phyloP scores from a whole-genome alignment of 2,888 invertebrate species.

The Oligia strigilis region DNA sequence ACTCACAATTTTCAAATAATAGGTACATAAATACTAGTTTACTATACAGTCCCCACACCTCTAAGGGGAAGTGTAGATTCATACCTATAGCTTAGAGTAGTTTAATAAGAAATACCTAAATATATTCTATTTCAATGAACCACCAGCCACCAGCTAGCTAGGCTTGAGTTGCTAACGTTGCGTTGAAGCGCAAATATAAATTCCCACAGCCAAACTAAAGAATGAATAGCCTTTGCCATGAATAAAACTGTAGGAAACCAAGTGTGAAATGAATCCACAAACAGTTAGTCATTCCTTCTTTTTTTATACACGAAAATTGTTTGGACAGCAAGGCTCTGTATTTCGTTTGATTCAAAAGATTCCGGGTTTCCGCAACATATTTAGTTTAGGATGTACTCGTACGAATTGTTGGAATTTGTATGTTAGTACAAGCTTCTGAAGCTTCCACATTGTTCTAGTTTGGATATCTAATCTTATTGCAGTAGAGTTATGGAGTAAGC shows the following conservation, averaged over 20 bases:
- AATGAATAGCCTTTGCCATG: slow-evolving; percentile 51
- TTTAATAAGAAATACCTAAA: background rate
- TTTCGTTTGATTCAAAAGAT: slow-evolving; percentile 57
- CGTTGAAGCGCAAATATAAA: slow-evolving; percentile 8
- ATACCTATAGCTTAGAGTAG: background rate
- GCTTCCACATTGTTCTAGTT: slow-evolving; percentile 5
- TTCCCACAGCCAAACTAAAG: slow-evolving; percentile 16
- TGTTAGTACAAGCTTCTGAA: background rate
- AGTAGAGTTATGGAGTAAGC: slow-evolving; percentile 7
- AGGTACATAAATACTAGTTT: background rate
- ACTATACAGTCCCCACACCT: too few species aligned
- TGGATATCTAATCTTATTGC: slow-evolving; percentile 6
- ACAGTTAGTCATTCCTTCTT: slow-evolving; percentile 54
- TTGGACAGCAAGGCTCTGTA: slow-evolving; percentile 54
- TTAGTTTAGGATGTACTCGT: slow-evolving; percentile 24
- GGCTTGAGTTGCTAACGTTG: too few species aligned
- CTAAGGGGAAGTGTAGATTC: too few species aligned
- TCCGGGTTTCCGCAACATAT: slow-evolving; percentile 29
- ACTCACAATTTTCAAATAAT: background rate
- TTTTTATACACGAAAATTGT: slow-evolving; percentile 57
- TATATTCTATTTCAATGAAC: background rate
- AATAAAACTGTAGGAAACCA: slow-evolving; percentile 61
- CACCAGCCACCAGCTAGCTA: too few species aligned
- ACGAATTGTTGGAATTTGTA: slow-evolving; percentile 25
- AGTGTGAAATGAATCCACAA: slow-evolving; percentile 64